phyloP scores from a whole-genome alignment of 2,113 vertebrate genomes.

The Xiphias gladius region DNA sequence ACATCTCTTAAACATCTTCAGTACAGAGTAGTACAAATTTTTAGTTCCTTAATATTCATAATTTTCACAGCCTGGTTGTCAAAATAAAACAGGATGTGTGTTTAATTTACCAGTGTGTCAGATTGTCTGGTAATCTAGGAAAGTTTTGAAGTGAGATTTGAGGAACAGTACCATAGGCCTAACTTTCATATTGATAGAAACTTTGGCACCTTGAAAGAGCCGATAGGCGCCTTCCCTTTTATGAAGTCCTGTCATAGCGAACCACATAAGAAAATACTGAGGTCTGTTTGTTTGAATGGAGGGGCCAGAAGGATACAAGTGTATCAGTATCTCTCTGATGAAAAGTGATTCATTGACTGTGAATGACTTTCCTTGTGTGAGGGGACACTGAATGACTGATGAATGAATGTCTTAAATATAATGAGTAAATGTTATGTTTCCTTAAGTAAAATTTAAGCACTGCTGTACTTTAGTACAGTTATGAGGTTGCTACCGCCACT shows the following conservation, averaged over 20 bases:
- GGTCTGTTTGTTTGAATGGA: not conserved
- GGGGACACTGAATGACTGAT: not conserved
- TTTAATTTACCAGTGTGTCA: not conserved
- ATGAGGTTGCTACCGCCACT: too few relatives aligned
- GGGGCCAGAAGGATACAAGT: not conserved
- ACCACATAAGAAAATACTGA: not conserved
- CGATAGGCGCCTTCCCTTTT: not conserved
- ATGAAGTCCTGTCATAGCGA: not conserved
- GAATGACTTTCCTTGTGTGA: not conserved
- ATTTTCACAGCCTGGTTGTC: not conserved
- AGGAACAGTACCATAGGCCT: constrained; percentile 62
- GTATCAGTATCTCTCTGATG: not conserved
- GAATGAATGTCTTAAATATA: not conserved
- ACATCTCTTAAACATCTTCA: not conserved
- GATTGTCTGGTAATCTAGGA: constrained; percentile 77
- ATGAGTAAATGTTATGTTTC: not conserved
- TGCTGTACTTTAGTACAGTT: too few relatives aligned
- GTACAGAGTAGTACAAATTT: not conserved
- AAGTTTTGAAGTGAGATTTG: constrained; percentile 70
- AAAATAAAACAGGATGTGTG: constrained; percentile 61
- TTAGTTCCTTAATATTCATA: constrained; percentile 68
- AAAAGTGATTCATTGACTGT: not conserved
- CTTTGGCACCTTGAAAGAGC: not conserved
- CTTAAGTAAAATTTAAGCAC: not conserved
- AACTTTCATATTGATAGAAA: constrained; percentile 61